phyloP scores from a whole-genome alignment of 2,113 vertebrate genomes.

The Nematolebias whitei region DNA sequence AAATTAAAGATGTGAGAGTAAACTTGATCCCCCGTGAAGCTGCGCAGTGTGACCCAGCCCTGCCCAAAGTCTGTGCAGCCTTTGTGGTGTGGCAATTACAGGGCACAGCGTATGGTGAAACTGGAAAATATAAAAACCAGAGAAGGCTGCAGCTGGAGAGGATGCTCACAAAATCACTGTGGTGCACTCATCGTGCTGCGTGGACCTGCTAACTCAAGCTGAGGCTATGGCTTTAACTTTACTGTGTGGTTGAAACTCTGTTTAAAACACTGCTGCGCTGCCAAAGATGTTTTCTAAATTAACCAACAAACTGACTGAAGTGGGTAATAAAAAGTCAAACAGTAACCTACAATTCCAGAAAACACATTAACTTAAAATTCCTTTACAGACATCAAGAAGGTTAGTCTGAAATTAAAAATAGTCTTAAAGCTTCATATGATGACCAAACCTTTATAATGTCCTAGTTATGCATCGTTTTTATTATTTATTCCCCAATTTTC shows the following conservation, averaged over 20 bases:
- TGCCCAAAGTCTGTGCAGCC: slow-evolving; percentile 52
- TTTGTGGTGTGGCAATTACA: slow-evolving; percentile 65
- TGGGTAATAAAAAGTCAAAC: background rate
- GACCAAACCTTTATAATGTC: too few species aligned
- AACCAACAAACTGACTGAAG: background rate
- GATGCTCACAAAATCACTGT: slow-evolving; percentile 32
- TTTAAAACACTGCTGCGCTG: background rate
- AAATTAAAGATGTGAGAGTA: slow-evolving; percentile 66
- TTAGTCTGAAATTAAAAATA: too few species aligned
- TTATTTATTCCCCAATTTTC: too few species aligned
- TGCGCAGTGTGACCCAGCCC: slow-evolving; percentile 18
- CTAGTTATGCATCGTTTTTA: too few species aligned
- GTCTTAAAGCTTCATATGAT: too few species aligned
- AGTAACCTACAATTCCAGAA: background rate
- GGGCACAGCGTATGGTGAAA: slow-evolving; percentile 32
- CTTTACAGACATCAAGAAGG: too few species aligned
- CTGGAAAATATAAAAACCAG: slow-evolving; percentile 16
- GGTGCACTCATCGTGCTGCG: slow-evolving; percentile 3
- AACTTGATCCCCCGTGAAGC: slow-evolving; percentile 50
- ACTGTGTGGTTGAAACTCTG: background rate
- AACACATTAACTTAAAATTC: background rate
- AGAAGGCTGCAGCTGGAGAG: slow-evolving; percentile 22
- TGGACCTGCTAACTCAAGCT: background rate
- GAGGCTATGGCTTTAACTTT: background rate
- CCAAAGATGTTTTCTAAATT: background rate